Conservation (phyloP, 2,888 invertebrate genomes). For the Drosophila pegasa region DNA sequence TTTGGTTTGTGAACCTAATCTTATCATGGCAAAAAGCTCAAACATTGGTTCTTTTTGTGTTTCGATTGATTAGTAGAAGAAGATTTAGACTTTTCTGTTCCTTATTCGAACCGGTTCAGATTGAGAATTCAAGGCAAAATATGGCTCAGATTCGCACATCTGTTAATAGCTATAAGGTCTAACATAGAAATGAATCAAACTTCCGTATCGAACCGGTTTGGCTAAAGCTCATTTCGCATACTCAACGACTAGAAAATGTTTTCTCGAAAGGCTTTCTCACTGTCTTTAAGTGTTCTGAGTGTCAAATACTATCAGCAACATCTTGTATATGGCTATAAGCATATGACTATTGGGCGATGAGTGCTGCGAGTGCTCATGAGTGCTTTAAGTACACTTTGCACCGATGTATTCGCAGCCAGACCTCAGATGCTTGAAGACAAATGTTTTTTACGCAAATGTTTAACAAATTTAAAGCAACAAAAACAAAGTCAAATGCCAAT, state of each 20-base stretch:
- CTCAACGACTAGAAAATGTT: background rate
- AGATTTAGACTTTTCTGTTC: too few species aligned
- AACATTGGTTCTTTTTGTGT: background rate
- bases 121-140: background rate
- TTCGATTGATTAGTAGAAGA: background rate
- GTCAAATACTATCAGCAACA: slow-evolving; percentile 1
- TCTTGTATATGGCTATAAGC: background rate
- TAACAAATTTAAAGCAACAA: slow-evolving; percentile 56
- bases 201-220: background rate
- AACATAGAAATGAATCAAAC: background rate
- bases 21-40: too few species aligned
- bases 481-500: slow-evolving; percentile 30
- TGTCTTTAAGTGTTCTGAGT: background rate
- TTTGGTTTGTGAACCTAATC: background rate
- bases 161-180: background rate
- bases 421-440: slow-evolving; percentile 33
- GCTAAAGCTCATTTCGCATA: too few species aligned
- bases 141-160: too few species aligned
- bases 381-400: slow-evolving; percentile 24
- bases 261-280: background rate
- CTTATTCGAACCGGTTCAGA: background rate
- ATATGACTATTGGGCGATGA: background rate
- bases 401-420: slow-evolving; percentile 22
- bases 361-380: background rate
- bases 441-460: slow-evolving; percentile 53